These are phyloP conservation scores for Caenorhabditis sp. DNA, from an alignment of 2,888 invertebrate genomes.

Conservation along the genomic window DNA sequence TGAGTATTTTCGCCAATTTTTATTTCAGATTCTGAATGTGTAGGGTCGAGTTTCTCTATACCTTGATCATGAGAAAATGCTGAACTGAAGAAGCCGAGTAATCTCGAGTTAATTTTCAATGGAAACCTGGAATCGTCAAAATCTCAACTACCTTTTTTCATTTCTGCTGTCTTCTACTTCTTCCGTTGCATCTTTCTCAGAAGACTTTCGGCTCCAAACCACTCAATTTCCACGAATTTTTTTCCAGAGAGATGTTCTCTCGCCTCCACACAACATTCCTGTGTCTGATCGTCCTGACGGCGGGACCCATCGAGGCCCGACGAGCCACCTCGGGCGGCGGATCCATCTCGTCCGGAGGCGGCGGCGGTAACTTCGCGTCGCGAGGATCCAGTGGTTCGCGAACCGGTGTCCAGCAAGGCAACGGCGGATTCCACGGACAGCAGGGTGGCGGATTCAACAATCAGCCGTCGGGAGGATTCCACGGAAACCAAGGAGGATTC, in stretches of 20 bases:
- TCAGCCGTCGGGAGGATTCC: constrained; percentile 12
- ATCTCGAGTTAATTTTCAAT: no score
- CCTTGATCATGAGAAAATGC: no score
- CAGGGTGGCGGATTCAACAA: constrained; percentile 51
- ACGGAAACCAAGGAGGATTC: constrained; percentile 54
- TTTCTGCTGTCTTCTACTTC: background rate
- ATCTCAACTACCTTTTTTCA: no score
- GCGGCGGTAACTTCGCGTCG: constrained; percentile 21
- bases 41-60: no score
- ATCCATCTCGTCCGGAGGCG: constrained; percentile 3
- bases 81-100: no score
- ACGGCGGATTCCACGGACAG: constrained; percentile 29
- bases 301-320: constrained; percentile 58
- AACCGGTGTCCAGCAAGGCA: constrained; percentile 2
- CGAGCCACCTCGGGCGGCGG: constrained; percentile 31
- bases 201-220: background rate
- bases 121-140: no score
- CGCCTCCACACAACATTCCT: constrained; percentile 35
- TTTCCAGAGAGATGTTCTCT: constrained; percentile 49
- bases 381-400: constrained; percentile 29
- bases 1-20: no score
- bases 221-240: background rate
- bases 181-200: no score
- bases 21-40: no score
- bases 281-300: constrained; percentile 31